A percentile compares a stretch with the other conserved stretches of the same genome.
phyloP scores from a whole-genome alignment of 2,113 vertebrate genomes.

The Romanogobio albipinnatus region DNA sequence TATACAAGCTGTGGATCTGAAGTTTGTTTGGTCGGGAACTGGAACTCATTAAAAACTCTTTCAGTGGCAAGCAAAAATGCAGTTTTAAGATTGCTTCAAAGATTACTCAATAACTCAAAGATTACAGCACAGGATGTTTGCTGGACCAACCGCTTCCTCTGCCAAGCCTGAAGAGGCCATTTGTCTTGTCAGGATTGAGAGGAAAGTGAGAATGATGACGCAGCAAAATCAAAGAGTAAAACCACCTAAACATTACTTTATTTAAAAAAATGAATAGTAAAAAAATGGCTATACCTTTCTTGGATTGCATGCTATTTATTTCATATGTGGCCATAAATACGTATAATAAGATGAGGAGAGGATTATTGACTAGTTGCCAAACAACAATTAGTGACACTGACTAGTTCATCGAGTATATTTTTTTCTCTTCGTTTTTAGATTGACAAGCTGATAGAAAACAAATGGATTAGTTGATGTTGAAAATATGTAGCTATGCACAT shows the following conservation, averaged over 20 bases:
- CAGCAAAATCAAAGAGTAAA: not conserved
- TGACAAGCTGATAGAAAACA: not conserved
- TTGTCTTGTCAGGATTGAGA: slow-evolving; percentile 10
- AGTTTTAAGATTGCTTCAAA: slow-evolving; percentile 3
- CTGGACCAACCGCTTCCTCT: slow-evolving; percentile 9
- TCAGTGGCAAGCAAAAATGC: slow-evolving; percentile 27
- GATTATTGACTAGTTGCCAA: not conserved
- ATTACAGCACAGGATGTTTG: slow-evolving; percentile 30
- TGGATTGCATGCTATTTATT: not conserved
- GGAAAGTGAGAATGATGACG: not conserved
- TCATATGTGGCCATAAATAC: not conserved
- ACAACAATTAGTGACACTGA: not conserved
- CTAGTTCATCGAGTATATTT: not conserved
- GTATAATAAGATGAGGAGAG: not conserved
- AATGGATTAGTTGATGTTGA: not conserved
- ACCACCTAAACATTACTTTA: not conserved
- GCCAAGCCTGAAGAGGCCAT: slow-evolving; percentile 44
- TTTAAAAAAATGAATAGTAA: too few species aligned
- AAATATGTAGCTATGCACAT: not conserved
- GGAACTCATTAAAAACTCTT: slow-evolving; percentile 36
- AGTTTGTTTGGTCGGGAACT: slow-evolving; percentile 19
- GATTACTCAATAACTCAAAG: not conserved
- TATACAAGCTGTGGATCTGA: not conserved
- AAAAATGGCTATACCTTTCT: too few species aligned
- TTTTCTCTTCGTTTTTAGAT: not conserved